Percentiles rank a stretch among this genome's conserved stretches.
Evolutionary conservation across 2,113 vertebrate species (phyloP).

Genomic region (Phylloscopus trochiloides): DNA sequence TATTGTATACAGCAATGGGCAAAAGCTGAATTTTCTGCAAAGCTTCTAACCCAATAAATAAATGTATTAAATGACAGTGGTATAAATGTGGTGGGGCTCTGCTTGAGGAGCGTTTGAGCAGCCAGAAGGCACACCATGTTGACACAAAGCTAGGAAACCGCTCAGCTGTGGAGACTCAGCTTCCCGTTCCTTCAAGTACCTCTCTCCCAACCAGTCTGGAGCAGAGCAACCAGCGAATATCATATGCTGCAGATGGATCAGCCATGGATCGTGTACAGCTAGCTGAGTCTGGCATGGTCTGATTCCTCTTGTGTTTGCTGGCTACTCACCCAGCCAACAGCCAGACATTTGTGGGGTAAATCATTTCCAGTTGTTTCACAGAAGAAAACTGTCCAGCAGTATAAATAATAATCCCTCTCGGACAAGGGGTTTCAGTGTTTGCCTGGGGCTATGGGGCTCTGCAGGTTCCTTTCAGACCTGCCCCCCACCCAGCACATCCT

Average conservation of each 20-base stretch:
- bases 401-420: constrained; percentile 14
- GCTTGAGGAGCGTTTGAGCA: not conserved
- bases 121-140: constrained; percentile 30
- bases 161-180: constrained; percentile 43
- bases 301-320: constrained; percentile 59
- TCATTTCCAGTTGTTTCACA: constrained; percentile 68
- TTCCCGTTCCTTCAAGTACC: constrained; percentile 18
- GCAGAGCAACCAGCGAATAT: constrained; percentile 48
- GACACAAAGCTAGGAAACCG: not conserved
- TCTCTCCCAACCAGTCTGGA: constrained; percentile 52
- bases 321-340: constrained; percentile 63
- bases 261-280: constrained; percentile 19
- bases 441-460: not conserved
- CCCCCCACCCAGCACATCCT: not conserved
- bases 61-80: not conserved
- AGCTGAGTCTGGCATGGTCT: constrained; percentile 58
- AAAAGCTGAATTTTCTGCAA: not conserved
- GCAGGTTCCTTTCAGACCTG: not conserved
- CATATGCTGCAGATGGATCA: constrained; percentile 64
- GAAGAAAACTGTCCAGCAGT: constrained; percentile 31
- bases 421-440: not conserved
- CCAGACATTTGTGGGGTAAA: constrained; percentile 65
- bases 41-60: not conserved
- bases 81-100: not conserved
- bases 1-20: not conserved